phyloP scores from a whole-genome alignment of 2,113 vertebrate species.

The Vidua macroura region DNA sequence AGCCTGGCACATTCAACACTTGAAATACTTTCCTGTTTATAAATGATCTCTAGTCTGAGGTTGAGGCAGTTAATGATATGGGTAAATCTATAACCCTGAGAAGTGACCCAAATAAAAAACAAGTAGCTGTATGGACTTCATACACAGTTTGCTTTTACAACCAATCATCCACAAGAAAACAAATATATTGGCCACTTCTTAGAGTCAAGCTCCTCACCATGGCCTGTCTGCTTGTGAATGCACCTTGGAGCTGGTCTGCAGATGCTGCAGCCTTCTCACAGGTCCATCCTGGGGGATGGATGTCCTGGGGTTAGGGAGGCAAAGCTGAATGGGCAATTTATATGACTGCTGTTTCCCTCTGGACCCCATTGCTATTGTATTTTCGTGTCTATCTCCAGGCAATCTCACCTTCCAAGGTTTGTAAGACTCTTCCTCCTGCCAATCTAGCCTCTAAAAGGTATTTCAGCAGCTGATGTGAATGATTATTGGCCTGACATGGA shows the following conservation, averaged over 20 bases:
- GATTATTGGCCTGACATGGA: neutral
- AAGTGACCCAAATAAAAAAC: neutral
- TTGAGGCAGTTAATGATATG: neutral
- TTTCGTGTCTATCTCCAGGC: neutral
- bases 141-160: neutral
- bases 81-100: neutral
- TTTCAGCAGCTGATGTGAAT: neutral
- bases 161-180: neutral
- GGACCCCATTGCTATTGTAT: neutral
- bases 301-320: neutral
- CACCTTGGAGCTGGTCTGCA: neutral
- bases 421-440: neutral
- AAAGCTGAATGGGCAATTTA: conserved; percentile 9
- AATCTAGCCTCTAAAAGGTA: neutral
- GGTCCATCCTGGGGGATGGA: neutral
- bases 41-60: neutral
- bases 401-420: neutral
- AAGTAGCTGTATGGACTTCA: neutral
- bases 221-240: neutral
- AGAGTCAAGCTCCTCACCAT: neutral
- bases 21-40: neutral
- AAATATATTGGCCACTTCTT: neutral
- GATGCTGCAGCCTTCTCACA: conserved; percentile 6
- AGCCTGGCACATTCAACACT: neutral
- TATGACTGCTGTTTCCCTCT: neutral